Evolutionary conservation across 1,140 invertebrate species (phyloP), one percentile per base, ranked within the genome.

Genomic region (Drosophila lacteicornis): DNA sequence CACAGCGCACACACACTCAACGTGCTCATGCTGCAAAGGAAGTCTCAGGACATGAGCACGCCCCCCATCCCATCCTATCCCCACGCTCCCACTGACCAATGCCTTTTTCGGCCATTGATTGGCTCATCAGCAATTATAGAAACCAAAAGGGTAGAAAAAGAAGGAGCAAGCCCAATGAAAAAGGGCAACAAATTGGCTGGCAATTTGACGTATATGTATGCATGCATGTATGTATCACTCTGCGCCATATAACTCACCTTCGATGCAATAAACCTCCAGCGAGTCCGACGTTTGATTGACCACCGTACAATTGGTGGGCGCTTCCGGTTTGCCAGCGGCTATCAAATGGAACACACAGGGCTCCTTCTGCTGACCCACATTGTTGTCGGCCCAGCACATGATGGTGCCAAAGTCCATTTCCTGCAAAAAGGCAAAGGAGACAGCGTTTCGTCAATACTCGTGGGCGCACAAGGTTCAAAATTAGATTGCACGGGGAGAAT

Each of bases 251-350:
- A 68, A 87, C 85, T 92, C 82, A 93, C 93, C 93, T 93, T 96
- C 95, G 36, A 94, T 93, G 91, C 97, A 97, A 82, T 96, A 96
- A 8, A 97, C 95, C 67, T 96, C 95, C 58, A 97, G 93, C 7
- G 96, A 96, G 58, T 96, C 95, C n/a, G 95, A 95, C 13, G 96
- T 97, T 91, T 96, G 96, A 93, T 97, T 97, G 55, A 95, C 94
- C 57, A 97, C 93, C 5, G 96, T 96, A 92, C 97, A 97, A 93
- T 97, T 97, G 87, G 95, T 94, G 11, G 96, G 96, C 4, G 96
- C 94, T 92, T 97, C 96, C 12, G 97, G 97, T 80, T 96, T 96
- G 92, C 96, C 96, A 82, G 95, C 95, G 38, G 95, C 94, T 75
- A 96, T 96, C 55, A 96, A 95, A 88, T 95, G 95, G 92, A 96